Conservation (phyloP, 2,888 invertebrate species). For the Hypercompe scribonia region DNA sequence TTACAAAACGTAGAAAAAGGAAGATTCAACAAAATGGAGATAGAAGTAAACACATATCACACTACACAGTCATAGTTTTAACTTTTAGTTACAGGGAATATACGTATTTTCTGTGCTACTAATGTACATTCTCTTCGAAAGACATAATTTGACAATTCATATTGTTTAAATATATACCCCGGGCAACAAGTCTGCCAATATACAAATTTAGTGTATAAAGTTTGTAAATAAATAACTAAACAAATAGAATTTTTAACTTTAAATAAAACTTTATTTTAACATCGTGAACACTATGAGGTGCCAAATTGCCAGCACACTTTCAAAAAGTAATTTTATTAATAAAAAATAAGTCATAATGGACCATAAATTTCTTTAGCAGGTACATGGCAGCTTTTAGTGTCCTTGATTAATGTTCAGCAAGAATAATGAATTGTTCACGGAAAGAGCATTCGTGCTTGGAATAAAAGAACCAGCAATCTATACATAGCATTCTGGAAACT, state of each 20-base stretch:
- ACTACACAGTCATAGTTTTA: background rate
- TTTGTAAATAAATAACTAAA: too few relatives aligned
- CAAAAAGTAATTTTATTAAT: slow-evolving; percentile 26
- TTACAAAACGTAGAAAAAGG: background rate
- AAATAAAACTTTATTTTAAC: background rate
- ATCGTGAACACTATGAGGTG: background rate
- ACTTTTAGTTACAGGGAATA: background rate
- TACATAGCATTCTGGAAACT: slow-evolving; percentile 36
- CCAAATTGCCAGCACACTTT: background rate
- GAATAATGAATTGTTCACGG: slow-evolving; percentile 63
- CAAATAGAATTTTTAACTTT: background rate
- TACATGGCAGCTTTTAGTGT: slow-evolving; percentile 51
- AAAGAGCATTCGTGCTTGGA: slow-evolving; percentile 55
- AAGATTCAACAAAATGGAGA: background rate
- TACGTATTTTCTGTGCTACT: background rate
- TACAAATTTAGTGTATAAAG: too few relatives aligned
- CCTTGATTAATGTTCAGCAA: slow-evolving; percentile 63
- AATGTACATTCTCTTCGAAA: background rate
- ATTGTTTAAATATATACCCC: too few relatives aligned
- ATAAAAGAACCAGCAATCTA: slow-evolving; percentile 48
- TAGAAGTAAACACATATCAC: background rate
- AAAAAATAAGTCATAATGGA: slow-evolving; percentile 41
- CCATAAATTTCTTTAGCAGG: slow-evolving; percentile 46
- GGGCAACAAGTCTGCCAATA: too few relatives aligned
- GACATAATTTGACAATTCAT: background rate